Evolutionary conservation across 2,888 invertebrate species (phyloP).

Genomic region (Phengaris alcon): DNA sequence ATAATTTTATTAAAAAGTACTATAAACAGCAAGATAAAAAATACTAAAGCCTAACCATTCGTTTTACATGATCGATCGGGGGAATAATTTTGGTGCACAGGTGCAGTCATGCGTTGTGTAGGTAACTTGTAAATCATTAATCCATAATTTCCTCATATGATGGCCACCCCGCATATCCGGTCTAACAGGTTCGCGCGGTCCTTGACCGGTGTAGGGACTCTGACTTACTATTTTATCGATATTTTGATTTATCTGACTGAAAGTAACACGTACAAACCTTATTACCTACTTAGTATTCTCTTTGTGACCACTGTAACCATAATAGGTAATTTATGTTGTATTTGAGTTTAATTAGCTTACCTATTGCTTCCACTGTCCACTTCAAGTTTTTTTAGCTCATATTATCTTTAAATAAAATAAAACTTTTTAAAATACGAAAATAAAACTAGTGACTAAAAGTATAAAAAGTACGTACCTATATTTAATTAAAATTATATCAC

Average conservation of each 20-base stretch:
- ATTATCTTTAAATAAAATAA: too few species aligned
- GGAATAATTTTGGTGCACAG: not conserved
- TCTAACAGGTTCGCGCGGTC: slow-evolving; percentile 64
- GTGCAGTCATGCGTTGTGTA: not conserved
- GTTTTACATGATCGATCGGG: not conserved
- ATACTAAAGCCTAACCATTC: not conserved
- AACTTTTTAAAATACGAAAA: too few species aligned
- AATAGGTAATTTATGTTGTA: too few species aligned
- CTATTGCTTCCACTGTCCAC: too few species aligned
- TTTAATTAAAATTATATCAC: not conserved
- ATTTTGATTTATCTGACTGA: slow-evolving; percentile 9
- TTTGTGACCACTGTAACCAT: too few species aligned
- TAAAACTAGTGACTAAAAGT: too few species aligned
- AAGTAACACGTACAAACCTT: too few species aligned
- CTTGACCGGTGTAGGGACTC: slow-evolving; percentile 56
- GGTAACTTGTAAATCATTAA: slow-evolving; percentile 31
- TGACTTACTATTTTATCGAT: slow-evolving; percentile 34
- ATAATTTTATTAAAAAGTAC: not conserved
- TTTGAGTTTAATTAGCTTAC: too few species aligned
- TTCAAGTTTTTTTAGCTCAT: too few species aligned
- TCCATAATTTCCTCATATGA: slow-evolving; percentile 48
- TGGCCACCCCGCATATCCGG: slow-evolving; percentile 66
- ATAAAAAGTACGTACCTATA: not conserved
- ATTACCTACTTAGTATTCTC: too few species aligned
- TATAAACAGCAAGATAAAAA: too few species aligned